Conservation (phyloP, 2,113 vertebrate species). For the Brachyhypopomus gauderio region DNA sequence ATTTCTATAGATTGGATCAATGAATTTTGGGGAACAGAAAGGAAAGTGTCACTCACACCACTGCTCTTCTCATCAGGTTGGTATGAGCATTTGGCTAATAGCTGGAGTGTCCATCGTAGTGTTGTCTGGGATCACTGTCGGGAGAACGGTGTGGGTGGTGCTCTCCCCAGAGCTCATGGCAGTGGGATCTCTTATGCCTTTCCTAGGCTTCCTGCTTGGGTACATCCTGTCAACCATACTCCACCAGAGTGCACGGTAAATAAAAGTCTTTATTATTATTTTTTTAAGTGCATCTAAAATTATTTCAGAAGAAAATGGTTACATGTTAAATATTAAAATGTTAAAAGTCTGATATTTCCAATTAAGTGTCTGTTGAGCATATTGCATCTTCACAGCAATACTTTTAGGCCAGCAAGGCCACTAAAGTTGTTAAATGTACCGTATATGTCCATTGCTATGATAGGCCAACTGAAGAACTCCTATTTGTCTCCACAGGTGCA, state of each 20-base stretch:
- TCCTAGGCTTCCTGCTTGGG: slow-evolving; percentile 78
- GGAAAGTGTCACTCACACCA: not conserved
- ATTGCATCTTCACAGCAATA: not conserved
- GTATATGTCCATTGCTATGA: not conserved
- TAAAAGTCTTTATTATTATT: slow-evolving; percentile 17
- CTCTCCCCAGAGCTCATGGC: slow-evolving; percentile 72
- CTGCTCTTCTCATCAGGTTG: slow-evolving; percentile 65
- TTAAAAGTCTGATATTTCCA: not conserved
- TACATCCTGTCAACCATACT: slow-evolving; percentile 75
- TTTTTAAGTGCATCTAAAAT: not conserved
- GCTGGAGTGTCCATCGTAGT: slow-evolving; percentile 55
- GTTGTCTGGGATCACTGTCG: slow-evolving; percentile 66
- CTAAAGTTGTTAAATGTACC: not conserved
- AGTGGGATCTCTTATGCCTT: slow-evolving; percentile 79
- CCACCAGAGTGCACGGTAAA: slow-evolving; percentile 73
- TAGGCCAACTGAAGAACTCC: not conserved
- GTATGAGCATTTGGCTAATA: slow-evolving; percentile 67
- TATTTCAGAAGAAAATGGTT: not conserved
- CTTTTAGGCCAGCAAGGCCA: not conserved
- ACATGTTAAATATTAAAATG: not conserved
- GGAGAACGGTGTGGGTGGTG: slow-evolving; percentile 64
- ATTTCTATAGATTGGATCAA: no score
- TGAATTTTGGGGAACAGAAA: not conserved
- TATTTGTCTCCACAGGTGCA: slow-evolving; percentile 65
- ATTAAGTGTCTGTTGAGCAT: not conserved